Percentiles rank a stretch among this genome's conserved stretches.
phyloP scores from a whole-genome alignment of 2,797 vertebrate species.

The Geotrypetes seraphini region DNA sequence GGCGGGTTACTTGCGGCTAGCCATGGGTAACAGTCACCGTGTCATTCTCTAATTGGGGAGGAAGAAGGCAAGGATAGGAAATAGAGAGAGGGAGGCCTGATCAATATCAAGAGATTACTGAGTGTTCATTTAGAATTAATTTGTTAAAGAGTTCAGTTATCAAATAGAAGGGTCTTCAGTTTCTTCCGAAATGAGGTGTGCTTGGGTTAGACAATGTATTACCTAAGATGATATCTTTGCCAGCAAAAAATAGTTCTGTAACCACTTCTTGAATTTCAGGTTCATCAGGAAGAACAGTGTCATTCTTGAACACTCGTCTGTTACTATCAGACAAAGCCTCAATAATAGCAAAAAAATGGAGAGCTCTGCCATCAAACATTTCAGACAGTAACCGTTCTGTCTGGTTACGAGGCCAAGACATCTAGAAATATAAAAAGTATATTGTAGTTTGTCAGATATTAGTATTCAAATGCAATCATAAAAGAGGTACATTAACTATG shows the following conservation, averaged over 20 bases:
- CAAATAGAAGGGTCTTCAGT: no score
- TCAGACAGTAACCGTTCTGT: constrained; percentile 65
- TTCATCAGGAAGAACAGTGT: constrained; percentile 53
- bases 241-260: constrained; percentile 77
- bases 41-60: no score
- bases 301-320: constrained; percentile 45
- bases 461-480: background rate
- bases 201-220: no score
- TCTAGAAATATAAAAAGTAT: constrained; percentile 37
- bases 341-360: constrained; percentile 73
- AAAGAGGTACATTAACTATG: background rate
- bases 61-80: no score
- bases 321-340: constrained; percentile 72
- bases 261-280: constrained; percentile 59
- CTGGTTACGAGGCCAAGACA: constrained; percentile 60
- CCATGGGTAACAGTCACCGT: no score
- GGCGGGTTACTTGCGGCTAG: no score
- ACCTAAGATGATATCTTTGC: constrained; percentile 77
- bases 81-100: no score
- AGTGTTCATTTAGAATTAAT: no score
- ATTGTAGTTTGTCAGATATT: background rate
- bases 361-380: constrained; percentile 70
- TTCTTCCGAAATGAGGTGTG: no score
- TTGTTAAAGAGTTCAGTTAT: no score
- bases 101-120: no score